A percentile compares a stretch with the other conserved stretches of the same genome.
These are phyloP conservation scores for Zele albiditarsus DNA, from an alignment of 2,888 invertebrate genomes.

Conservation along the genomic window DNA sequence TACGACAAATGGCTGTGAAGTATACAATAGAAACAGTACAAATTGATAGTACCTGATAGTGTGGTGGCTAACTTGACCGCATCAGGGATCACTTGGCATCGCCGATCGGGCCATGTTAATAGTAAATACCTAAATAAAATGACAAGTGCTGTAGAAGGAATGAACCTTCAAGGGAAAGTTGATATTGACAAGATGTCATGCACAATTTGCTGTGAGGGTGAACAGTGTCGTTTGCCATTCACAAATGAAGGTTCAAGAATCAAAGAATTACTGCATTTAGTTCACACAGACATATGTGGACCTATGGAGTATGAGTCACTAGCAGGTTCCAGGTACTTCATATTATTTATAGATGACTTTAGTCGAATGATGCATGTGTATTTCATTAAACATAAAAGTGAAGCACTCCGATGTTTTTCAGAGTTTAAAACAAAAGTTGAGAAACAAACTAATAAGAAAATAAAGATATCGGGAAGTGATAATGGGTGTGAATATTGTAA, in stretches of 20 bases:
- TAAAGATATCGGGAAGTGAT: neutral
- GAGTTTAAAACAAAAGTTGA: neutral
- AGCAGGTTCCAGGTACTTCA: neutral
- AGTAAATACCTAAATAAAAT: neutral
- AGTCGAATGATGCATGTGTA: neutral
- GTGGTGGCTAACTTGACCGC: neutral
- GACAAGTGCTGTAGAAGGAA: neutral
- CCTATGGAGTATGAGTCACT: neutral
- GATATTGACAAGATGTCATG: neutral
- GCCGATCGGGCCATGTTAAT: neutral
- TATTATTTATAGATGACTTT: neutral
- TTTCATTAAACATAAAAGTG: neutral
- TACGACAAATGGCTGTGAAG: constrained; percentile 46
- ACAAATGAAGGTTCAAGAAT: neutral
- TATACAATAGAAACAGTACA: constrained; percentile 42
- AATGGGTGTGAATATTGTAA: constrained; percentile 24
- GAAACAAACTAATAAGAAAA: neutral
- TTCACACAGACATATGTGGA: constrained; percentile 1
- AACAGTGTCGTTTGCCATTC: neutral
- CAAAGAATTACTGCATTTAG: neutral
- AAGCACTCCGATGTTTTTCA: neutral
- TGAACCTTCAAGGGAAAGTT: neutral
- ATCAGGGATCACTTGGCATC: neutral
- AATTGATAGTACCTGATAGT: neutral
- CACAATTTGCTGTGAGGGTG: neutral